Conservation (phyloP, 2,113 vertebrate species). For the Neolamprologus hecqui region DNA sequence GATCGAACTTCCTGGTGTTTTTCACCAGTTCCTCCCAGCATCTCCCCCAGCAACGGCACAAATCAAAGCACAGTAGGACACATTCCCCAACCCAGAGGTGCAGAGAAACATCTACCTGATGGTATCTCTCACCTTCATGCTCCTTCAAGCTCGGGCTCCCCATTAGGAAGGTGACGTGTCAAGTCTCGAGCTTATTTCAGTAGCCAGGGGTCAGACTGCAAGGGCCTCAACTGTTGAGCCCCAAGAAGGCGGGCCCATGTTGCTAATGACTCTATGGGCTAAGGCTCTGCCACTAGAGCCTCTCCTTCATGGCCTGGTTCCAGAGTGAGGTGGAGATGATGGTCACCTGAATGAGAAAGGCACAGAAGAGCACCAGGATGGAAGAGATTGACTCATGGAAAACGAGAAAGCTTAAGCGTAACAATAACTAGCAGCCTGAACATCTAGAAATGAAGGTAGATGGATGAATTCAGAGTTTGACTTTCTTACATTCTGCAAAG, state of each 20-base stretch:
- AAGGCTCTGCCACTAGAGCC: background rate
- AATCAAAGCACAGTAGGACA: background rate
- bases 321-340: background rate
- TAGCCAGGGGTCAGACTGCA: background rate
- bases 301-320: background rate
- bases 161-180: background rate
- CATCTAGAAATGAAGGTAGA: background rate
- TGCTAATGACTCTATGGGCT: background rate
- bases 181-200: background rate
- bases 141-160: background rate
- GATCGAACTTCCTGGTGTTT: background rate
- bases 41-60: background rate
- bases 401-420: background rate
- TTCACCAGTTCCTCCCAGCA: accelerated
- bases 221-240: background rate
- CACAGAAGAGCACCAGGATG: background rate
- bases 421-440: background rate
- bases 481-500: background rate
- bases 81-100: background rate
- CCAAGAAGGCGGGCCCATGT: background rate
- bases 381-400: background rate
- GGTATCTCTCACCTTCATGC: background rate
- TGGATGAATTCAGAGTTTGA: accelerated
- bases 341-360: background rate
- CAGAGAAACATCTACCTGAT: background rate